Evolutionary conservation across 2,113 vertebrate species (phyloP), one percentile per base, ranked within the genome.

Genomic region (Triplophysa rosa): DNA sequence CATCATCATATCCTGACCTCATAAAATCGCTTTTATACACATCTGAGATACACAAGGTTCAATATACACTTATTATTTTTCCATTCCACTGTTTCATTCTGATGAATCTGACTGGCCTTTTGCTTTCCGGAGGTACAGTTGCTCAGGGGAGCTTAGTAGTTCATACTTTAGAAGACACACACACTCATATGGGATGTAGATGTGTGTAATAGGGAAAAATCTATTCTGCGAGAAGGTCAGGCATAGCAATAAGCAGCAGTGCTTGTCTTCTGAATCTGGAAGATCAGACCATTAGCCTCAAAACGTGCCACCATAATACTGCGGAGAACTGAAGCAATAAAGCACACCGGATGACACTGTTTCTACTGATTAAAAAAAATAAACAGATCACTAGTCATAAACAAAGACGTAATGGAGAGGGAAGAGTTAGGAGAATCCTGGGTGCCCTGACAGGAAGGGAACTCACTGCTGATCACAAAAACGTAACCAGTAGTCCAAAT

Each of bases 381-480:
- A 67, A 21, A 59, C 65, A 78, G 33, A 68, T 59, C 29, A 37
- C 13, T 40, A 67, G 33, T 66, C 47, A 67, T 70, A 59, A 26
- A 45, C 19, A 58, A 54, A 59, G 54, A 14, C 29, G 58, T 59
- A 59, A 59, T 17, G 40, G 62, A 73, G 23, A 74, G 47, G 49
- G 11, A 45, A 12, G 11, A 12, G 42, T 45, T 45, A 11, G 8
- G 11, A 45, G 9, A 45, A 45, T 45, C 42, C 42, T 12, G 11
- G 42, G 9, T 45, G 11, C 42, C 42, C 42, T 45, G 42, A 45
- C 42, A 45, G 11, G 5, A 45, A 11, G 42, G 42, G 2, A 10
- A 45, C 42, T 37, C 42, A 45, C 11, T 45, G 42, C 42, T 45
- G 10, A 45, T 45, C 10, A 45, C 42, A 45, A 45, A 45, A 12